These are phyloP conservation scores for Lucinisca nassula DNA, from an alignment of 2,888 invertebrate species.

Conservation along the genomic window DNA sequence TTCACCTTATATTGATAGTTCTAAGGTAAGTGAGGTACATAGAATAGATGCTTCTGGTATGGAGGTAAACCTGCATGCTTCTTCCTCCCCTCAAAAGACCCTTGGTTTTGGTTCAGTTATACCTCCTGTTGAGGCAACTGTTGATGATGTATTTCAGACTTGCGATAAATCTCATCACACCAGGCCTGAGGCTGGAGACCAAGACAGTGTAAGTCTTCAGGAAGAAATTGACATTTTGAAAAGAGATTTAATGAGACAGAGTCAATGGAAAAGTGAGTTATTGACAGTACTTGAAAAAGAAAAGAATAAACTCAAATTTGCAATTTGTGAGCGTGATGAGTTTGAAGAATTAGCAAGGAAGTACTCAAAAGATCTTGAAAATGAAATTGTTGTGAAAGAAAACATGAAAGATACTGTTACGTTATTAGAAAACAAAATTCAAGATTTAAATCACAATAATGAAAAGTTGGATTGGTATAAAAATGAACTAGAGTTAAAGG, in stretches of 20 bases:
- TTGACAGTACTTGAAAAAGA: conserved; percentile 15
- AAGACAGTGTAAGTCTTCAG: neutral
- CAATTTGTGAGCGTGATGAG: conserved; percentile 11
- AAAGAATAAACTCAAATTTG: conserved; percentile 20
- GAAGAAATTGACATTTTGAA: conserved; percentile 31
- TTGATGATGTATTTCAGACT: conserved; percentile 49
- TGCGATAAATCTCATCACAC: neutral
- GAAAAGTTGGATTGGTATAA: conserved; percentile 58
- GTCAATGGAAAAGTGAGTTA: conserved; percentile 29
- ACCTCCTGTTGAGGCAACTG: conserved; percentile 37
- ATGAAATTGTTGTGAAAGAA: neutral
- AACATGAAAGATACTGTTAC: neutral
- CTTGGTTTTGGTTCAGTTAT: conserved; percentile 29
- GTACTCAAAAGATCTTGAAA: conserved; percentile 16
- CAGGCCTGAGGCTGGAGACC: no score
- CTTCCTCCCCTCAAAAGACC: conserved; percentile 59
- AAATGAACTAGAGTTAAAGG: conserved; percentile 52
- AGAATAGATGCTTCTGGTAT: conserved; percentile 57
- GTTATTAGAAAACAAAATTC: neutral
- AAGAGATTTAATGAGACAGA: conserved; percentile 10
- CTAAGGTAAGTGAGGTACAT: conserved; percentile 63
- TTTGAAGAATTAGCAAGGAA: neutral
- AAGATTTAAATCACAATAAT: conserved; percentile 34
- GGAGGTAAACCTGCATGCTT: conserved; percentile 72
- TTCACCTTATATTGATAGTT: neutral